Percentiles rank a stretch among this genome's conserved stretches.
Evolutionary conservation across 2,113 vertebrate species (phyloP).

Genomic region (Caracal caracal): DNA sequence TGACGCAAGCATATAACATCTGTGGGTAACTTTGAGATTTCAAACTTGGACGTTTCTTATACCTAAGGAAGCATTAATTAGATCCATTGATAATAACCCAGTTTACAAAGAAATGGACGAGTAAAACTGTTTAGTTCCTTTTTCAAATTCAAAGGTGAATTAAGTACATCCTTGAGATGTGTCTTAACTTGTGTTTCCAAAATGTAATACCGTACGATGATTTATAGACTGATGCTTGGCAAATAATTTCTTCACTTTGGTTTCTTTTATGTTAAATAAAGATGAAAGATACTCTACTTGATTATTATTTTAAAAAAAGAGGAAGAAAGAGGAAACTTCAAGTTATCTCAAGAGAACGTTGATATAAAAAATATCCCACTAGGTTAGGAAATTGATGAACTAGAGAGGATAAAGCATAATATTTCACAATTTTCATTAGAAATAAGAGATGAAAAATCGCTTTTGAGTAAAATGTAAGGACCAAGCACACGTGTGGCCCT

Average conservation of each 20-base stretch:
- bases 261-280: conserved; percentile 67
- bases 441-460: background rate
- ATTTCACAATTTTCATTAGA: background rate
- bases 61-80: conserved; percentile 24
- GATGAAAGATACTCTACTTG: conserved; percentile 56
- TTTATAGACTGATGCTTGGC: conserved; percentile 38
- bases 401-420: background rate
- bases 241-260: conserved; percentile 50
- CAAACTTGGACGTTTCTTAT: background rate
- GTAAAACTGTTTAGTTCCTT: background rate
- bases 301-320: background rate
- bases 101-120: background rate
- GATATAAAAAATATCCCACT: background rate
- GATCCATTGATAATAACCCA: background rate
- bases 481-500: background rate
- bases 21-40: background rate
- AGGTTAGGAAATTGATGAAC: background rate
- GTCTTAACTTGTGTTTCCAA: conserved; percentile 44
- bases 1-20: background rate
- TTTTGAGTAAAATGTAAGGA: background rate
- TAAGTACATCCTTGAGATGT: background rate
- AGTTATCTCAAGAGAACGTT: background rate
- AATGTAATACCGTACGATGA: conserved; percentile 29
- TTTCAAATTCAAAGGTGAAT: conserved; percentile 61
- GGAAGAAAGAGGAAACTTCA: background rate